Percentiles rank a stretch among this genome's conserved stretches.
Evolutionary conservation across 2,888 invertebrate genomes (phyloP).

Genomic region (Brachylomia viminalis): DNA sequence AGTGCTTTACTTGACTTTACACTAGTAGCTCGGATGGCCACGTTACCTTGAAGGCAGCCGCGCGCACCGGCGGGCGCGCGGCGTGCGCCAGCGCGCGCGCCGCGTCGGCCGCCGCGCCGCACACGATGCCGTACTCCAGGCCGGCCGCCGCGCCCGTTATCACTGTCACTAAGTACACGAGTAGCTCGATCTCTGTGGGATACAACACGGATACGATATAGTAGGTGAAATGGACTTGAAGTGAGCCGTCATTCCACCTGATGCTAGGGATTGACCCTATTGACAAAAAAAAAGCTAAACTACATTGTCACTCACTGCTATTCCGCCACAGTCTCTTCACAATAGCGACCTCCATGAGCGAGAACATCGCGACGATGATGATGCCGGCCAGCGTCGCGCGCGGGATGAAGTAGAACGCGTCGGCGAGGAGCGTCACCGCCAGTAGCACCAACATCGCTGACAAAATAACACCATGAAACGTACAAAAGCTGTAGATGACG

Average conservation of each 20-base stretch:
- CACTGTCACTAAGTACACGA: constrained; percentile 92
- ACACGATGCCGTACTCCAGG: constrained; percentile 95
- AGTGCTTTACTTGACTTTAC: not conserved
- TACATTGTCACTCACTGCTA: constrained; percentile 91
- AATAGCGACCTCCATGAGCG: constrained; percentile 94
- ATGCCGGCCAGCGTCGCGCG: constrained; percentile 96
- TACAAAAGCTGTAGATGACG: not conserved
- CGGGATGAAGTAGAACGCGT: constrained; percentile 96
- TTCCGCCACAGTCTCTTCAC: constrained; percentile 94
- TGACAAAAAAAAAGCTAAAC: not conserved
- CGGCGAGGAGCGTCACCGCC: constrained; percentile 94
- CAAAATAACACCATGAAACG: not conserved
- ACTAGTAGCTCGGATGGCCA: too few relatives aligned
- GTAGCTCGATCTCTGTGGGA: constrained; percentile 77
- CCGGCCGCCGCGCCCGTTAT: constrained; percentile 93
- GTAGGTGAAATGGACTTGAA: not conserved
- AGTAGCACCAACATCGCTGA: constrained; percentile 93
- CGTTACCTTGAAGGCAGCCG: constrained; percentile 74
- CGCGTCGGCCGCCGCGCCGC: constrained; percentile 93
- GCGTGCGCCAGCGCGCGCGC: constrained; percentile 93
- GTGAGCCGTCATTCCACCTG: not conserved
- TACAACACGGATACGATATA: rapidly evolving
- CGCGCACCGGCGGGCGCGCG: constrained; percentile 90
- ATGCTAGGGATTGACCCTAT: not conserved
- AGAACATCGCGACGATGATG: constrained; percentile 97